Evolutionary conservation across 2,113 vertebrate species (phyloP), one percentile per base, ranked within the genome.

Genomic region (Hippolais icterina): DNA sequence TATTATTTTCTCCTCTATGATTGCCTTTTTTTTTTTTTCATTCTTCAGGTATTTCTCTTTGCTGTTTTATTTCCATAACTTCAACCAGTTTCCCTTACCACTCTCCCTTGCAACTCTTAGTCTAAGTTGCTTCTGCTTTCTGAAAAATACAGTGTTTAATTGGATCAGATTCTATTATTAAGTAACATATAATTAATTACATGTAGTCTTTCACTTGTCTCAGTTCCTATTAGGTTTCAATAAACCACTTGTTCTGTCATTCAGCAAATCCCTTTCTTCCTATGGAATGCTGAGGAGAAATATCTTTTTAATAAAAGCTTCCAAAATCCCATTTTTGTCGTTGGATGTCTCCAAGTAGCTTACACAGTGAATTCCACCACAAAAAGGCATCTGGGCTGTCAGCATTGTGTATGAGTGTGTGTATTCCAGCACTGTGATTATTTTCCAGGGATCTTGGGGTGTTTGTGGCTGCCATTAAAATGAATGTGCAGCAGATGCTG

Each of bases 401-500:
- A 93, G 59, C 63, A 17, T 1, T 83, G 76, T 86, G 75, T 61
- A 3, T 37, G 10, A 87, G 61, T 77, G 47, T 61, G 28, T 86
- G 46, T 20, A 78, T 93, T 90, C 59, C 24, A 92, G 78, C 39
- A 14, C 44, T 39, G 17, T 47, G 89, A 63, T 96, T 93, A 78
- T 93, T 96, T 97, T 94, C 88, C n/a, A 80, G 85, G 90, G 83
- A 80, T 89, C 80, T 93, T 81, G 29, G 85, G 68, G 59, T 81
- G 68, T 88, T 92, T 89, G 57, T 91, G 93, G 83, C 79, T 96
- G 96, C 85, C 52, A 24, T 87, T 56, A 78, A 74, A 88, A 96
- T 87, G 60, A 92, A 96, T 94, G 64, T 12, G 7, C 17, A 89
- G 59, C 93, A 96, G 96, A 94, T 96, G 94, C 94, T 90, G 74